Base-by-base conservation (phyloP, 2,888 invertebrate genomes). In the Agriopis marginaria region DNA sequence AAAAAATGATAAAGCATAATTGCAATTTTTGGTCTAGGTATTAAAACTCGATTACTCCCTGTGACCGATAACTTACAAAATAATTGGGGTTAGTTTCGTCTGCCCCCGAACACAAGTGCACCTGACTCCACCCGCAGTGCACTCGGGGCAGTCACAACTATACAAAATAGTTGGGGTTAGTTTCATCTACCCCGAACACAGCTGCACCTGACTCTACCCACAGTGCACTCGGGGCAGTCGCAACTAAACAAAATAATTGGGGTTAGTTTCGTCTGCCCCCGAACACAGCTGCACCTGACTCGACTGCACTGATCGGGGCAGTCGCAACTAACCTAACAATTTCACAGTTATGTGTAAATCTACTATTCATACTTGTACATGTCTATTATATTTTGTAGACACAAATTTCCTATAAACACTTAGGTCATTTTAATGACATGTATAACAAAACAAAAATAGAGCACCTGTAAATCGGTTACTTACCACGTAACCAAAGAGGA, bases 11-110 rank as follows among this genome's bases (percentile, higher is more conserved):
- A 64, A 70, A 2, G 44, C 55, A 66, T 45, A 47, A 68, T 67
- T 75, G 74, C 71, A 76, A 59, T 63, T 66, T 70, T 70, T 70
- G 70, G 62, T 70, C 59, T 62, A 58, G 69, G 58, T 69, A 53
- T 78, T 77, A 74, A 75, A 75, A 79, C 73, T 74, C 68, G 74
- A 75, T 70, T 73, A 74, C 63, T 80, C 82, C 85, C 85, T 84
- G 84, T 85, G 81, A 80, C 83, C 84, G 85, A 82, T 79, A 77
- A 65, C 70, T 66, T 64, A 67, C 56, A 65, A 60, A 78, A 59
- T 68, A 59, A 47, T 56, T 62, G 23, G 8, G n/a, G 23, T 45
- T 32, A 23, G 11, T 44, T 56, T 4, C 44, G 11, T 44, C 42
- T 44, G 23, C 39, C 44, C 45, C 32, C 42, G 42, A 42, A 42